Evolutionary conservation across 2,888 invertebrate species (phyloP).

Genomic region (Nephrotoma guestfalica): DNA sequence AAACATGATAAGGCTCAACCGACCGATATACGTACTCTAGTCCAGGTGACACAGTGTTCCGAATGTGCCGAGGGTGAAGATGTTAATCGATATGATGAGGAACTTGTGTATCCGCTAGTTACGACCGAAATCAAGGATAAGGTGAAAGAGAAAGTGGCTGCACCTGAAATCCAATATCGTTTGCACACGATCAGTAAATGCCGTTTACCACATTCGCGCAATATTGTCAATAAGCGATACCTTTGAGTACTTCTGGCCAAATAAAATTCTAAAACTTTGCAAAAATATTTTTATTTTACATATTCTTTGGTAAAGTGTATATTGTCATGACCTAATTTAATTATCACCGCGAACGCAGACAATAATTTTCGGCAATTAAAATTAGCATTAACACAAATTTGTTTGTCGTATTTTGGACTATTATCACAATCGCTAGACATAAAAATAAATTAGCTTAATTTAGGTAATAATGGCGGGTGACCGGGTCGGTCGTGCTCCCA

Average conservation of each 20-base stretch:
- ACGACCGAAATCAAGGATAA: slow-evolving; percentile 18
- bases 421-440: background rate
- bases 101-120: slow-evolving; percentile 17
- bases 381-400: background rate
- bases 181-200: slow-evolving; percentile 29
- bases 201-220: slow-evolving; percentile 26
- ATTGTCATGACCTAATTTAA: background rate
- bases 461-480: background rate
- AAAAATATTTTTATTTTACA: background rate
- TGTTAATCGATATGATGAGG: slow-evolving; percentile 27
- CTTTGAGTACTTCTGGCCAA: background rate
- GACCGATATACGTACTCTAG: slow-evolving; percentile 37
- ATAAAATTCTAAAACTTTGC: background rate
- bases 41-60: slow-evolving; percentile 29
- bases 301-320: background rate
- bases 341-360: background rate
- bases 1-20: slow-evolving; percentile 23
- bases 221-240: slow-evolving; percentile 22
- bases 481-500: background rate
- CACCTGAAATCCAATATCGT: slow-evolving; percentile 31
- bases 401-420: background rate
- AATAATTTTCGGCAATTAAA: background rate
- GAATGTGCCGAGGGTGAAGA: slow-evolving; percentile 31
- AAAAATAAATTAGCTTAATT: background rate
- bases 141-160: slow-evolving; percentile 25